A percentile compares a stretch with the other conserved stretches of the same genome.
Conservation (phyloP, 2,113 vertebrate species). For the Macquaria australasica region DNA sequence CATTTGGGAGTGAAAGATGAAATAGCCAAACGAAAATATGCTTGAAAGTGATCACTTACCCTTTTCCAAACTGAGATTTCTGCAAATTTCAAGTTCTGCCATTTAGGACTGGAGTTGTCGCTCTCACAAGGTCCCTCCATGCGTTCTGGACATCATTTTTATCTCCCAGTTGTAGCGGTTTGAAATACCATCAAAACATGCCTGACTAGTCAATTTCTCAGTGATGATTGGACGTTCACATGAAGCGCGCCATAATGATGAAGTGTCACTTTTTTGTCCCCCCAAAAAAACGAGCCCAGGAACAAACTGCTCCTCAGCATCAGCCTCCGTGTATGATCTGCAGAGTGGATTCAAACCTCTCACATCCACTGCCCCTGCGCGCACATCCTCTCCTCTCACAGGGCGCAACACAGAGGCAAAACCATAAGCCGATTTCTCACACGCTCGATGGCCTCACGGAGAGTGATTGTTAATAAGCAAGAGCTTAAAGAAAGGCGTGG, state of each 20-base stretch:
- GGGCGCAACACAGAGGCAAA: constrained; percentile 40
- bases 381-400: constrained; percentile 58
- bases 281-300: constrained; percentile 20
- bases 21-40: constrained; percentile 1
- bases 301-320: constrained; percentile 27
- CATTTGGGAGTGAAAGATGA: not conserved
- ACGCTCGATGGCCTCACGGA: constrained; percentile 38
- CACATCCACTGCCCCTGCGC: constrained; percentile 55
- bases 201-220: constrained; percentile 37
- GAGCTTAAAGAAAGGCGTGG: constrained; percentile 38
- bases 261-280: constrained; percentile 47
- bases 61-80: constrained; percentile 93
- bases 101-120: constrained; percentile 83
- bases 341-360: constrained; percentile 38
- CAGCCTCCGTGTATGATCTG: constrained; percentile 40
- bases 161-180: constrained; percentile 26
- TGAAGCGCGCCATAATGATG: constrained; percentile 31
- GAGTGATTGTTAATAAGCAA: constrained; percentile 60
- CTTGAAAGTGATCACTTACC: constrained; percentile 82
- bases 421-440: constrained; percentile 65
- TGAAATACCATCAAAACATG: constrained; percentile 44
- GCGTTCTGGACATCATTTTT: constrained; percentile 59
- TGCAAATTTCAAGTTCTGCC: constrained; percentile 97
- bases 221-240: constrained; percentile 12
- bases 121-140: constrained; percentile 69